phyloP scores from a whole-genome alignment of 2,888 invertebrate species.

The Metalampra italica region DNA sequence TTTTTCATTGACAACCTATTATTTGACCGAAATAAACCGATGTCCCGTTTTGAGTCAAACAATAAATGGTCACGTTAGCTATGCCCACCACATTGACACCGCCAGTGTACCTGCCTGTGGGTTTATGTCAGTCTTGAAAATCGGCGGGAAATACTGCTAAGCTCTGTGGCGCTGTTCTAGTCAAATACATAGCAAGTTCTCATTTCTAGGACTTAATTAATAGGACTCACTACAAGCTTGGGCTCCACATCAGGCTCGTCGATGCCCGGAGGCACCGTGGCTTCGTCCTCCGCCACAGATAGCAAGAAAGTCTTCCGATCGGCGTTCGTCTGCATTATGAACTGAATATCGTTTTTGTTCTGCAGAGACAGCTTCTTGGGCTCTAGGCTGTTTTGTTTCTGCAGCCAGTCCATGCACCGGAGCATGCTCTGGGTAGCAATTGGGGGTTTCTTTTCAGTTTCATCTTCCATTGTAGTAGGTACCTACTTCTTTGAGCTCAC shows the following conservation, averaged over 20 bases:
- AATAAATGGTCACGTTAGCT: no score
- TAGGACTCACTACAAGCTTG: conserved; percentile 48
- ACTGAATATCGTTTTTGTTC: conserved; percentile 65
- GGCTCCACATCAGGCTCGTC: conserved; percentile 48
- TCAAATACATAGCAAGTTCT: no score
- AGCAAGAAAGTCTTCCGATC: conserved; percentile 55
- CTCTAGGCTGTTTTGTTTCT: conserved; percentile 54
- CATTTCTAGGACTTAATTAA: no score
- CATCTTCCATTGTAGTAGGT: background rate
- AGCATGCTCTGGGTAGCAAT: conserved; percentile 29
- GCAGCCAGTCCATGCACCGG: conserved; percentile 63
- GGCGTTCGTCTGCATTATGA: conserved; percentile 59
- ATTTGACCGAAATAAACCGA: no score
- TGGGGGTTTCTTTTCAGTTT: conserved; percentile 5
- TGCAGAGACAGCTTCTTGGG: conserved; percentile 48
- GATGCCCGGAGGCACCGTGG: conserved; percentile 56
- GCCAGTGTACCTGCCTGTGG: no score
- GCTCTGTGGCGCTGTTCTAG: no score
- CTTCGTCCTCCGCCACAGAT: conserved; percentile 56
- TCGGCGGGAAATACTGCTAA: no score
- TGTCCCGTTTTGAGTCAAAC: no score
- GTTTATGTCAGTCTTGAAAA: no score
- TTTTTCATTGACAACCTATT: no score
- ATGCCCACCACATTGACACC: no score
- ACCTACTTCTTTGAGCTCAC: background rate